Evolutionary conservation across 1,140 invertebrate genomes (phyloP), one percentile per base, ranked within the genome.

Genomic region (Atopsyche davidsoni): DNA sequence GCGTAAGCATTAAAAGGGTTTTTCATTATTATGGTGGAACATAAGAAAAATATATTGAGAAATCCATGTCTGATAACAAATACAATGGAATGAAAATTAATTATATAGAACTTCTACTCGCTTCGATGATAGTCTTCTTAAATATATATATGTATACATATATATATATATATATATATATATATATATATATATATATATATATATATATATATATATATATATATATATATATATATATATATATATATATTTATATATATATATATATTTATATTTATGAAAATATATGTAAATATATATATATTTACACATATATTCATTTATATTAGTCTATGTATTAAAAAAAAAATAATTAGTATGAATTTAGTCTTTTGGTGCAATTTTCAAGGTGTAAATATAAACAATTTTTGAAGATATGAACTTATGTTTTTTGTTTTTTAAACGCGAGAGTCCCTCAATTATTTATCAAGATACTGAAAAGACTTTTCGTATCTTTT

Each of bases 191-290:
- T 6, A 7, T 7, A 7, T 28, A 28, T 28, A 28, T 28, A 28
- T n/a, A 28, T 28, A 28, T 28, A 28, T 28, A 28, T 28, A 7
- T 28, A 7, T 6, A 7, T 7, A 7, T 28, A 28, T 28, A 28
- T 28, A 28, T n/a, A 28, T 28, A 7, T 28, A 28, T 7, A 7
- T 7, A 28, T 28, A 28, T 7, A 7, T 28, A 28, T 28, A 28
- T 28, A 28, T 28, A 28, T 28, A 28, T 28, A 28, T 28, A 28
- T 28, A 28, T 28, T 28, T 28, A 28, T 28, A 28, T 28, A 28
- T 28, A 28, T 7, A 7, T 28, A 28, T 28, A 7, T 28, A n/a
- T 28, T 28, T 28, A 7, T 7, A 7, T 28, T 28, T 28, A n/a
- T n/a, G n/a, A n/a, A n/a, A n/a, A n/a, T n/a, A n/a, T n/a, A n/a